Evolutionary conservation across 2,797 vertebrate genomes (phyloP), one percentile per base, ranked within the genome.

Genomic region (Onychomys torridus): DNA sequence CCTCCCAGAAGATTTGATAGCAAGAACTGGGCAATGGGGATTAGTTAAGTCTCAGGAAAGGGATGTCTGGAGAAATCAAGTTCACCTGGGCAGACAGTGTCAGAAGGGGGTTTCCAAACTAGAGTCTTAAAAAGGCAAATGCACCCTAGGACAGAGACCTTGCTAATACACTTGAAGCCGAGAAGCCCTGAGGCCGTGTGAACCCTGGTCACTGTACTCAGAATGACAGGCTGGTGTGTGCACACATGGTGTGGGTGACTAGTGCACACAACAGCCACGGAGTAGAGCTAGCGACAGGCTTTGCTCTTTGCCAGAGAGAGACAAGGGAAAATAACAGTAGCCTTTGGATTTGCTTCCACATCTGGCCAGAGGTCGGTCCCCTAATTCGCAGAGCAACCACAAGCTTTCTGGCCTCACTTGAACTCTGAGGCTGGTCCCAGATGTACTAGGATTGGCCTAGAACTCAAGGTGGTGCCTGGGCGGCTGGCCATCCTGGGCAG

Each of bases 361-460:
- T 92, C 92, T 92, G 92, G 90, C 85, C 32, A 40, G 90, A 16
- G 40, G 49, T 49, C 17, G 49, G 59, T 59, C 82, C 90, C 91
- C 59, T 61, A 77, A n/a, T 14, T 95, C 87, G 91, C 43, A 82
- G 92, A 90, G 67, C 29, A 67, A 78, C 1, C 40, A 69, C 73
- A n/a, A 43, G 89, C n/a, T 14, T 63, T 86, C 69, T 84, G 94
- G 57, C 90, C 94, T 93, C 77, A 96, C 43, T 46, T 93, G 95
- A 98, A 91, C 95, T 73, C 89, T 11, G 6, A 91, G 67, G 84
- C 57, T 16, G 84, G 69, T 90, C 73, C 69, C 71, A 46, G 87
- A 69, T 46, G 73, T n/a, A 37, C 71, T 67, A 16, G 78, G 92
- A 76, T 23, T 32, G 61, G 46, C 65, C 90, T 57, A 49, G 92